A percentile compares a stretch with the other conserved stretches of the same genome.
Conservation (phyloP, 1,140 invertebrate genomes). For the Pararge aegeria region DNA sequence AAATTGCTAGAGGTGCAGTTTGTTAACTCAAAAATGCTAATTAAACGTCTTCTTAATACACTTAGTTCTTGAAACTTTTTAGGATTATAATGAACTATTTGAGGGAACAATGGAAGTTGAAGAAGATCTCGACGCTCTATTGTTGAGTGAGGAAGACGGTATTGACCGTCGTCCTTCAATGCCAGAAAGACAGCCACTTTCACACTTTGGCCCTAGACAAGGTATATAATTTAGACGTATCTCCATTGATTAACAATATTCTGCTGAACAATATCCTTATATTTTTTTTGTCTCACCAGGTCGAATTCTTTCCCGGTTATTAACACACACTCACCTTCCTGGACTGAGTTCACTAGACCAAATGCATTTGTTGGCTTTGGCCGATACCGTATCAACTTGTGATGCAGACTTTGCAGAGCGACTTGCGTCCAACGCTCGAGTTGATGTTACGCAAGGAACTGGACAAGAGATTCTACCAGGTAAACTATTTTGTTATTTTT, state of each 20-base stretch:
- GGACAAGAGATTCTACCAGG: constrained; percentile 82
- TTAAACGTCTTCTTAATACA: no score
- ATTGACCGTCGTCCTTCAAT: constrained; percentile 84
- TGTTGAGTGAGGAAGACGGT: constrained; percentile 85
- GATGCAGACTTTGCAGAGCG: constrained; percentile 92
- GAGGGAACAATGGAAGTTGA: constrained; percentile 88
- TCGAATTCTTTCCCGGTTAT: constrained; percentile 89
- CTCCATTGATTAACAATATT: no score
- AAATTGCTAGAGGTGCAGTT: no score
- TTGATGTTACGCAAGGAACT: constrained; percentile 78
- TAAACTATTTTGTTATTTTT: constrained; percentile 25
- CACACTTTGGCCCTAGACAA: constrained; percentile 91
- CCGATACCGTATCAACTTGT: constrained; percentile 97
- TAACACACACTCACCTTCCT: constrained; percentile 98
- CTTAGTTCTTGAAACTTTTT: no score
- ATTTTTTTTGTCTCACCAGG: constrained; percentile 59
- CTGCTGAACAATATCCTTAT: neutral
- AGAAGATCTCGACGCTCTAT: constrained; percentile 90
- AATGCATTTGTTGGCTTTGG: constrained; percentile 98
- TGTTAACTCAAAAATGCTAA: no score
- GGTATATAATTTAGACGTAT: constrained; percentile 54
- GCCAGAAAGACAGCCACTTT: constrained; percentile 86
- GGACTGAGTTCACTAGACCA: constrained; percentile 98
- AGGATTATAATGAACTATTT: constrained; percentile 94
- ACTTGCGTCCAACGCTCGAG: constrained; percentile 87